Conservation (phyloP, 2,113 vertebrate genomes). For the Spizaetus ornatus region DNA sequence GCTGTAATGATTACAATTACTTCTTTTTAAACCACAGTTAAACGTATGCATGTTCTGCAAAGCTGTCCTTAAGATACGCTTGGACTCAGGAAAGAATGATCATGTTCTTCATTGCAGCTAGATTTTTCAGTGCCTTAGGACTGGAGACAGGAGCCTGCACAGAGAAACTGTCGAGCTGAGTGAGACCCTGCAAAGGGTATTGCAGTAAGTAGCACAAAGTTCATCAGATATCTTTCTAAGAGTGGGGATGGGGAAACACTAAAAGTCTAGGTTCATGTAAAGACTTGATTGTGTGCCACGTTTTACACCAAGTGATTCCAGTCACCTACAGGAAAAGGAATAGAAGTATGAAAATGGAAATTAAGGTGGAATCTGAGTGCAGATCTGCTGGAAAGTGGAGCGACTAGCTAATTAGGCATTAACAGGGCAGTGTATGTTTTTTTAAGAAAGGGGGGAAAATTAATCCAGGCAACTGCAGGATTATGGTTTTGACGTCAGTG, state of each 20-base stretch:
- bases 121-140: not conserved
- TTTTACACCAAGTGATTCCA: not conserved
- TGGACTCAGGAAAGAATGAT: not conserved
- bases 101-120: not conserved
- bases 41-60: not conserved
- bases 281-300: not conserved
- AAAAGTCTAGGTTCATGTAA: not conserved
- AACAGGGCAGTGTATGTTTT: not conserved
- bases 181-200: not conserved
- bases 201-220: not conserved
- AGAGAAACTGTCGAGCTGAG: not conserved
- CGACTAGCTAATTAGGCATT: not conserved
- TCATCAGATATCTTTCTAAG: not conserved
- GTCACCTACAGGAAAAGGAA: not conserved
- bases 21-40: not conserved
- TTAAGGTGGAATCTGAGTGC: not conserved
- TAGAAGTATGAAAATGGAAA: not conserved
- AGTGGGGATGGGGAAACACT: not conserved
- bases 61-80: not conserved
- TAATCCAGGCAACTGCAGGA: not conserved
- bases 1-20: not conserved
- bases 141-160: not conserved
- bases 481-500: slow-evolving; percentile 2
- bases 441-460: not conserved
- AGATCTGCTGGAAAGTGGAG: not conserved